Conservation (phyloP, 2,888 invertebrate species). For the Philonicus albiceps region DNA sequence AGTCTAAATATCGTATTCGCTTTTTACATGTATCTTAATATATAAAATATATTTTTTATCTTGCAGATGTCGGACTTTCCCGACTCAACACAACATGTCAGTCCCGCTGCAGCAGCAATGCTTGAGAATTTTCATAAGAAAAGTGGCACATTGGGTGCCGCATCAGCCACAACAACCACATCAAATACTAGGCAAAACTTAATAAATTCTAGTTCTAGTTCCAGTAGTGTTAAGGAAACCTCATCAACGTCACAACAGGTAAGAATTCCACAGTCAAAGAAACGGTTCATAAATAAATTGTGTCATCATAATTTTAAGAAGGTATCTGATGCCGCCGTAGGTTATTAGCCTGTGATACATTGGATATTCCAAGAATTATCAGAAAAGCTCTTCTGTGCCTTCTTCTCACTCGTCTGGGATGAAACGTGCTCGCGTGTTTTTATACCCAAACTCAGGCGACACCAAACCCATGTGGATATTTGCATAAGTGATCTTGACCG, state of each 20-base stretch:
- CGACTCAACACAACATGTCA: conserved; percentile 61
- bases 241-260: conserved; percentile 63
- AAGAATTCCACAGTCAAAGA: conserved; percentile 46
- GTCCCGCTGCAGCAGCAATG: conserved; percentile 70
- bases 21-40: background rate
- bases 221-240: conserved; percentile 63
- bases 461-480: background rate
- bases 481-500: background rate
- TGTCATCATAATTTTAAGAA: background rate
- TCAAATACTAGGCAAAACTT: conserved; percentile 63
- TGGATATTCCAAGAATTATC: conserved; percentile 8
- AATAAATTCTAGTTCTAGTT: conserved; percentile 60
- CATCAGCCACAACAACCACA: conserved; percentile 52
- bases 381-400: background rate
- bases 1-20: background rate
- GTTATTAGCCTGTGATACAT: conserved; percentile 33
- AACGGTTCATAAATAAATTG: conserved; percentile 9
- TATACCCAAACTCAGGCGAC: background rate
- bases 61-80: conserved; percentile 63
- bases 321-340: background rate
- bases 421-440: background rate
- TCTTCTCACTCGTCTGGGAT: background rate
- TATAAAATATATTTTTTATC: background rate
- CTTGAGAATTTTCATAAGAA: conserved; percentile 79
- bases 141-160: conserved; percentile 62